Percentiles rank a stretch among this genome's conserved stretches.
These are phyloP conservation scores for Mus caroli DNA, from an alignment of 2,797 vertebrate species.

Conservation along the genomic window DNA sequence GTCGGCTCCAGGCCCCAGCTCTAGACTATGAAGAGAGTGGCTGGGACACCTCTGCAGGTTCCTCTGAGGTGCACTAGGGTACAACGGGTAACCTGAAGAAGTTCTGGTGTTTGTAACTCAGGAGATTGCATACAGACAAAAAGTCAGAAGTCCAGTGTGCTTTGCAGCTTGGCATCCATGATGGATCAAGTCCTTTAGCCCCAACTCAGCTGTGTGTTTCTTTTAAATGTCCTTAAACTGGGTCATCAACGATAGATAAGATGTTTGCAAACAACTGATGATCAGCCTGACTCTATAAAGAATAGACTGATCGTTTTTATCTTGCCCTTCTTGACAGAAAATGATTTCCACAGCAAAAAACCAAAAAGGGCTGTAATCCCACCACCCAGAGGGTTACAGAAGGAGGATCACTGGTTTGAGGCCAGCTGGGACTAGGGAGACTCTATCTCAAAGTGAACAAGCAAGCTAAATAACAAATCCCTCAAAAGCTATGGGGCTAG, in stretches of 20 bases:
- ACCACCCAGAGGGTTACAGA: background rate
- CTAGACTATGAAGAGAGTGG: background rate
- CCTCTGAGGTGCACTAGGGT: background rate
- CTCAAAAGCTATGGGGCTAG: background rate
- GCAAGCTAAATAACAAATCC: background rate
- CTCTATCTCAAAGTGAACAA: background rate
- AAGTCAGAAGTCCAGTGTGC: background rate
- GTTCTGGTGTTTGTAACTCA: slow-evolving; percentile 36
- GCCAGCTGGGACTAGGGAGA: background rate
- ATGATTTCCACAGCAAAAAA: background rate
- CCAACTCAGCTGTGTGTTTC: background rate
- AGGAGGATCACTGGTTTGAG: background rate
- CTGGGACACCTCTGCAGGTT: background rate
- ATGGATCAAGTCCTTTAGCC: background rate
- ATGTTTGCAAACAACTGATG: slow-evolving; percentile 23
- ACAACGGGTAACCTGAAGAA: slow-evolving; percentile 19
- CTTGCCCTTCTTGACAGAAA: slow-evolving; percentile 7
- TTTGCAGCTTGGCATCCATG: background rate
- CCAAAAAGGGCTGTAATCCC: background rate
- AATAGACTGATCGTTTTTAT: background rate
- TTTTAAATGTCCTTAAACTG: slow-evolving; percentile 44
- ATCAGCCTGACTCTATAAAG: background rate
- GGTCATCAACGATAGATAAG: background rate
- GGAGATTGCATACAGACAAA: slow-evolving; percentile 7
- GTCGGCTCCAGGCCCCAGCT: background rate